Conservation (phyloP, 2,888 invertebrate genomes). For the Anticlea derivata region DNA sequence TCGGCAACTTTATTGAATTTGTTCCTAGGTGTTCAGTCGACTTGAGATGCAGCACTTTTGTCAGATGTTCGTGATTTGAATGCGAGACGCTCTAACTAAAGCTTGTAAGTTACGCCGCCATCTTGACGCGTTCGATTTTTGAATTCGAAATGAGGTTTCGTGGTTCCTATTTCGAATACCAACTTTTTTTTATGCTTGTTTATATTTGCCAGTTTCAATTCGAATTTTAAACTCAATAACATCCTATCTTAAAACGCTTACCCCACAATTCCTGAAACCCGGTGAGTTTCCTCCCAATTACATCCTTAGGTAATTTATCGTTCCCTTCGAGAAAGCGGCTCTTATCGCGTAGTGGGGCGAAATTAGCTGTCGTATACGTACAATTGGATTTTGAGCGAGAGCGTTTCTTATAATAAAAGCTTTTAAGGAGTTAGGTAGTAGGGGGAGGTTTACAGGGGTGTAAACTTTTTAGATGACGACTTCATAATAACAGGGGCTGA, state of each 20-base stretch:
- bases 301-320: conserved; percentile 28
- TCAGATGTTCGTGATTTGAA: conserved; percentile 72
- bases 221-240: background rate
- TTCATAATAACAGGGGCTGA: background rate
- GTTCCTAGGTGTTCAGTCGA: conserved; percentile 65
- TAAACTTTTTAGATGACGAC: background rate
- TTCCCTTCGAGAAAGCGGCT: conserved; percentile 23
- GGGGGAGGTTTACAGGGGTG: background rate
- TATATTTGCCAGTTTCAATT: background rate
- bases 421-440: conserved; percentile 9
- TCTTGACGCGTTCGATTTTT: conserved; percentile 38
- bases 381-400: conserved; percentile 41
- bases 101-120: conserved; percentile 37
- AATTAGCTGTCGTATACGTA: conserved; percentile 42
- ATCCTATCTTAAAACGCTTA: background rate
- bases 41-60: conserved; percentile 75
- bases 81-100: conserved; percentile 44
- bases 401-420: conserved; percentile 23
- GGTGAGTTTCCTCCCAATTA: conserved; percentile 9
- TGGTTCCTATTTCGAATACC: conserved; percentile 17
- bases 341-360: conserved; percentile 26
- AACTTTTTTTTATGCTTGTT: background rate
- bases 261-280: conserved; percentile 21
- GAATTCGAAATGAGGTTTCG: conserved; percentile 32
- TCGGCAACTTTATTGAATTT: conserved; percentile 82